A percentile compares a stretch with the other conserved stretches of the same genome.
These are phyloP conservation scores for Blennius ocellaris DNA, from an alignment of 2,113 vertebrate genomes.

Conservation along the genomic window DNA sequence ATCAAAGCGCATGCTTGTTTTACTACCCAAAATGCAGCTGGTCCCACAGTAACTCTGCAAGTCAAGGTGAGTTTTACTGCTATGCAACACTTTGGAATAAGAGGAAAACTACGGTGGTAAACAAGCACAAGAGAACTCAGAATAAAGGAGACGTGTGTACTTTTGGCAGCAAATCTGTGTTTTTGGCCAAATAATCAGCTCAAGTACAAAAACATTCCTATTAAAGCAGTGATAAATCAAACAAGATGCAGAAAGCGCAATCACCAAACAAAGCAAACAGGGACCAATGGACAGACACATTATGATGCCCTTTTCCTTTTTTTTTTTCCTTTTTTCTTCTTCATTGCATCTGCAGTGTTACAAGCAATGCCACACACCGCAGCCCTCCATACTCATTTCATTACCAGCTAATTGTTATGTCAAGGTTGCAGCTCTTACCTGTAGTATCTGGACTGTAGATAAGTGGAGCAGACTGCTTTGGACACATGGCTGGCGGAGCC, in stretches of 20 bases:
- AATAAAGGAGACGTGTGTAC: conserved; percentile 26
- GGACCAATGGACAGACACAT: conserved; percentile 6
- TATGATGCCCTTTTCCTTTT: neutral
- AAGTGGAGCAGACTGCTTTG: conserved; percentile 98
- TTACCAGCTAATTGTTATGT: neutral
- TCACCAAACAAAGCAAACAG: conserved; percentile 17
- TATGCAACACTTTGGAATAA: conserved; percentile 17
- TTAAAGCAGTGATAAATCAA: conserved; percentile 48
- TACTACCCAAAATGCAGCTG: conserved; percentile 62
- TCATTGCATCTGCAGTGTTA: neutral
- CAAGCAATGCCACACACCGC: neutral
- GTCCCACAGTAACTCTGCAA: conserved; percentile 39
- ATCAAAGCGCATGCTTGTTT: conserved; percentile 61
- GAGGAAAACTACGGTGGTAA: conserved; percentile 21
- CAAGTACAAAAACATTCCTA: conserved; percentile 52
- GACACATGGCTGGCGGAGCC: conserved; percentile 98
- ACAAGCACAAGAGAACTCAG: conserved; percentile 34
- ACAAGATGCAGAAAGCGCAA: conserved; percentile 37
- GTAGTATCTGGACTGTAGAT: conserved; percentile 98
- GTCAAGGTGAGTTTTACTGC: conserved; percentile 37
- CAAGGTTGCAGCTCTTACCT: conserved; percentile 85
- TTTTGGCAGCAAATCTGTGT: conserved; percentile 34
- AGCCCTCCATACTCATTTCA: neutral
- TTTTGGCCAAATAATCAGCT: conserved; percentile 53
- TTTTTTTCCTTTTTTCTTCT: too few relatives aligned